Percentiles rank a stretch among this genome's conserved stretches.
Evolutionary conservation across 92 coral and sea anemone species (phyloP).

Genomic region (Zoanthus sansibaricus): DNA sequence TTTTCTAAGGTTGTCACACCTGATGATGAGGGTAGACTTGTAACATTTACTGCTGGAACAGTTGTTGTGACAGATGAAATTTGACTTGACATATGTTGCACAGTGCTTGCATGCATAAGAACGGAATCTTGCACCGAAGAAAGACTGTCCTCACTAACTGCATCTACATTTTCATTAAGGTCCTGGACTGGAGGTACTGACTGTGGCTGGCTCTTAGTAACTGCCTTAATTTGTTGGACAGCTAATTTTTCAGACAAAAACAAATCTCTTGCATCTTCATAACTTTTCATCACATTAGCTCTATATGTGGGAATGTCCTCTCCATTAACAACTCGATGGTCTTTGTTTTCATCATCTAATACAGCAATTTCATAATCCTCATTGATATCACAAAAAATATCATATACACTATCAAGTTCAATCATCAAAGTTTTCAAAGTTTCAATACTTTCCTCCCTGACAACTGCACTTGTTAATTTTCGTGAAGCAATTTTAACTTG

Average conservation of each 20-base stretch:
- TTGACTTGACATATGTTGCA: not conserved
- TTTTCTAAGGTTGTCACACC: not conserved
- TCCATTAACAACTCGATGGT: conserved; percentile 69
- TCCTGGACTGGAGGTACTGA: not conserved
- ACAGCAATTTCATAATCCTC: conserved; percentile 67
- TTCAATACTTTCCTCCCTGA: conserved; percentile 54
- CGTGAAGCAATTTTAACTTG: conserved; percentile 58
- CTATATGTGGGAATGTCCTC: conserved; percentile 53
- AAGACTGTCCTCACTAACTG: not conserved
- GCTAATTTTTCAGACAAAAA: conserved; percentile 28
- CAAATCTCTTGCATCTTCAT: conserved; percentile 58
- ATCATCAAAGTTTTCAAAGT: conserved; percentile 54
- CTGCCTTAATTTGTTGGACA: conserved; percentile 3
- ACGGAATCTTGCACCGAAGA: not conserved
- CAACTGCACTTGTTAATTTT: conserved; percentile 51
- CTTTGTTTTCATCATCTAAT: conserved; percentile 51
- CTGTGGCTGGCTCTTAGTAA: not conserved
- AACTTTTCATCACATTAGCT: conserved; percentile 49
- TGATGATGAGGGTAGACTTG: not conserved
- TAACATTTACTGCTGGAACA: not conserved
- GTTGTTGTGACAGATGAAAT: not conserved
- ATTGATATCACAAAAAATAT: conserved; percentile 63
- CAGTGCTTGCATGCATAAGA: conserved; percentile 1
- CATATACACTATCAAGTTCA: conserved; percentile 61
- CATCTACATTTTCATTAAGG: not conserved